A percentile compares a stretch with the other conserved stretches of the same genome.
phyloP scores from a whole-genome alignment of 2,113 vertebrate genomes.

The Otis tarda region DNA sequence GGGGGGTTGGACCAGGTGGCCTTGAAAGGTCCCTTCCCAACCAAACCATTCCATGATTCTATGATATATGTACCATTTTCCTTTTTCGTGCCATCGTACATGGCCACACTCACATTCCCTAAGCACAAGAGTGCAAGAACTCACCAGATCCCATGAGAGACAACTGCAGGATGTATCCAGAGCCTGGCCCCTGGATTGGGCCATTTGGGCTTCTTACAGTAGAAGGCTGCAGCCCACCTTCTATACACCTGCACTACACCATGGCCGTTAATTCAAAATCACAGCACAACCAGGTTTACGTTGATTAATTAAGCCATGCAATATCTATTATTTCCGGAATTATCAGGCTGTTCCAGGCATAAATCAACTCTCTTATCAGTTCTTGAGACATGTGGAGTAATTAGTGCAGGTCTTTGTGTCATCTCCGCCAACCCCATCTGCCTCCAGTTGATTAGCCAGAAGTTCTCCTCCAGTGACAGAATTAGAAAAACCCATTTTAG shows the following conservation, averaged over 20 bases:
- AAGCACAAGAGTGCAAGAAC: neutral
- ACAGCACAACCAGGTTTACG: neutral
- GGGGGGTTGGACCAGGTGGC: too few relatives aligned
- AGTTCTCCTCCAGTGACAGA: neutral
- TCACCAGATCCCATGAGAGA: neutral
- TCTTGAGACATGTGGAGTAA: neutral
- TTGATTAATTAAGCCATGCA: neutral
- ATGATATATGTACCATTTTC: neutral
- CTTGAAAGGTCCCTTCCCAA: too few relatives aligned
- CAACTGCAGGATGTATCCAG: neutral
- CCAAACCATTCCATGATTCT: too few relatives aligned
- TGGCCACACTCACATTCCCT: neutral
- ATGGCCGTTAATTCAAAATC: neutral
- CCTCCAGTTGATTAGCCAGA: neutral
- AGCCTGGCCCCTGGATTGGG: neutral
- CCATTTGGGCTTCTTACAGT: neutral
- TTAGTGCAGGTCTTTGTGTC: neutral
- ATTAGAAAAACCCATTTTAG: conserved; percentile 13
- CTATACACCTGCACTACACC: rapidly evolving
- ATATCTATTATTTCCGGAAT: neutral
- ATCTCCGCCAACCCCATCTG: neutral
- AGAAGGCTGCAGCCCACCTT: neutral
- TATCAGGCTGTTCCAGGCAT: neutral
- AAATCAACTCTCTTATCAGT: neutral
- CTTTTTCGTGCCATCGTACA: neutral